Evolutionary conservation across 1,140 invertebrate species (phyloP), one percentile per base, ranked within the genome.

Genomic region (Streblospio benedicti): DNA sequence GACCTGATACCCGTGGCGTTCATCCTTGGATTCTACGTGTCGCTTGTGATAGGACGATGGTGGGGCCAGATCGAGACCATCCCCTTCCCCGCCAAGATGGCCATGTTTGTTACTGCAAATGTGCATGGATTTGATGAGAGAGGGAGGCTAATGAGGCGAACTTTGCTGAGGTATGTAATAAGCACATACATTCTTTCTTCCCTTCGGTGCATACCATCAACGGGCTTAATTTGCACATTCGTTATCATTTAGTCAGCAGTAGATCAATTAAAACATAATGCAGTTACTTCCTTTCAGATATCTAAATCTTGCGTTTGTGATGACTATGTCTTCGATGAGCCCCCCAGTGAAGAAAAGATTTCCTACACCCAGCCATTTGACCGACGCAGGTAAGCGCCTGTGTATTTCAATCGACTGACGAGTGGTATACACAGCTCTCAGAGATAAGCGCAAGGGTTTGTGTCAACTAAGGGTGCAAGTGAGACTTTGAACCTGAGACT

Each of bases 291-390:
- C n/a, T n/a, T n/a, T 31, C n/a, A 57, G 55, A 61, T 94, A 93
- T 68, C 85, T 89, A 32, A 89, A 89, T 70, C 83, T 93, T 12
- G 87, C 88, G 27, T 78, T 91, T 12, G 88, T 90, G 0, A 83
- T 92, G 77, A 73, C 75, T 25, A 67, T 65, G 27, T 59, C 72
- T 1, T 87, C 88, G 75, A 87, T 94, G 52, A 91, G 90, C 47
- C 89, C 91, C 0, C 82, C 87, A 5, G 90, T 93, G 1, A 93
- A 93, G 73, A 93, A 93, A 69, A 84, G 92, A 18, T 96, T 95
- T 76, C 91, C 91, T 0, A 91, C 88, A 0, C 75, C 90, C n/a
- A 86, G 93, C 45, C 89, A 92, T 74, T 83, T 94, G 16, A 85
- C 93, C 0, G 89, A 93, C 64, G 85, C 87, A 18, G 87, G 87